These are phyloP conservation scores for Troilus luridus DNA, from an alignment of 2,888 invertebrate species.

Conservation along the genomic window DNA sequence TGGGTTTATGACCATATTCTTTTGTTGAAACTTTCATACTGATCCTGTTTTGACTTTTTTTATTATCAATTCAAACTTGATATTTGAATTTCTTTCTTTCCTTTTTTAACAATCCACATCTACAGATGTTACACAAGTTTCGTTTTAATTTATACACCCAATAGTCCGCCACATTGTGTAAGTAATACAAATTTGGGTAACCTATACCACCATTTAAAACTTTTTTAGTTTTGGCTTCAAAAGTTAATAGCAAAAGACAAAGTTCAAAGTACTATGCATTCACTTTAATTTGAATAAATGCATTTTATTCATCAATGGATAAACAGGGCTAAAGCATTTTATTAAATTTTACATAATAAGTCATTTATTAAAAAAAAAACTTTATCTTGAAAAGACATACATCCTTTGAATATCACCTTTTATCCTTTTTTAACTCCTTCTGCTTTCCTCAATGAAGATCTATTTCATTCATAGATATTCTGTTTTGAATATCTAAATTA, in stretches of 20 bases:
- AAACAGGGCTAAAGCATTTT: background rate
- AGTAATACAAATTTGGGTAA: slow-evolving; percentile 13
- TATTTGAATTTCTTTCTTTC: background rate
- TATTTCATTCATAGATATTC: background rate
- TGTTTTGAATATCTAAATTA: background rate
- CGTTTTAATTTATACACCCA: background rate
- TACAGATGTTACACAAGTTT: background rate
- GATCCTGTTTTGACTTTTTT: background rate
- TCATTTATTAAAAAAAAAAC: background rate
- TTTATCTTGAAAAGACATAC: background rate
- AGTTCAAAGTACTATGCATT: background rate
- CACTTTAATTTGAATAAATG: background rate
- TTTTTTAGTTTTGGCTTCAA: background rate
- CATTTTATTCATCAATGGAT: background rate
- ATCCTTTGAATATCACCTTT: background rate
- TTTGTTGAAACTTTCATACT: background rate
- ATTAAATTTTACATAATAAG: background rate
- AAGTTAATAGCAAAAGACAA: background rate
- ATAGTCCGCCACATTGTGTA: background rate
- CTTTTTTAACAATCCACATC: background rate
- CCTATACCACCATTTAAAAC: slow-evolving; percentile 24
- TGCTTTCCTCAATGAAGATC: background rate
- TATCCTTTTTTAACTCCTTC: background rate
- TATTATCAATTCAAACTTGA: background rate
- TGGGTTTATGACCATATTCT: background rate